These are phyloP conservation scores for Clavelina lepadiformis DNA, from an alignment of 23 tunicate species.

Conservation along the genomic window DNA sequence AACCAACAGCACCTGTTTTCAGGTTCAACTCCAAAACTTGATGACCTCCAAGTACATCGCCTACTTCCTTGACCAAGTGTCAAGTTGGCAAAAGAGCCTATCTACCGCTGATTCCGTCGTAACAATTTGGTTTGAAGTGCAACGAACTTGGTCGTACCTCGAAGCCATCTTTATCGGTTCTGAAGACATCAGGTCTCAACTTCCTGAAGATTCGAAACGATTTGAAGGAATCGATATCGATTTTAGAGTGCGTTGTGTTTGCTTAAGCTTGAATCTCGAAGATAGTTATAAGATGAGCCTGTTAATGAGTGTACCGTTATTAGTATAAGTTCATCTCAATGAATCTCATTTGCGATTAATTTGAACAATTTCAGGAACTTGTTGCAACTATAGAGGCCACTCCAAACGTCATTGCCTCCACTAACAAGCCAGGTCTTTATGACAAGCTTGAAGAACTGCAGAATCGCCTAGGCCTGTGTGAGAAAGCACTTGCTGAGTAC, in stretches of 20 bases:
- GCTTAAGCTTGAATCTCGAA: too few species aligned
- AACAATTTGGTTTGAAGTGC: constrained; percentile 97
- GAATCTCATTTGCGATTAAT: too few species aligned
- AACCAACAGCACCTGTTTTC: not conserved
- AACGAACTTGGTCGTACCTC: constrained; percentile 96
- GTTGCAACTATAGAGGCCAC: constrained; percentile 61
- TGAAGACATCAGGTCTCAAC: constrained; percentile 93
- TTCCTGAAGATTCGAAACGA: constrained; percentile 94
- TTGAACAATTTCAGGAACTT: constrained; percentile 63
- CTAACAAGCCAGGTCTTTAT: constrained; percentile 79
- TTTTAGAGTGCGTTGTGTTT: constrained; percentile 76
- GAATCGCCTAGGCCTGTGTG: constrained; percentile 83
- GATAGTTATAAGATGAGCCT: too few species aligned
- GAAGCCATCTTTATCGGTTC: constrained; percentile 97
- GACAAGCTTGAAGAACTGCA: constrained; percentile 95
- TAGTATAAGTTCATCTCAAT: too few species aligned
- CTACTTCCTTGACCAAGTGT: constrained; percentile 93
- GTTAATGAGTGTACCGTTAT: too few species aligned
- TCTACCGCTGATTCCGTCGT: constrained; percentile 95
- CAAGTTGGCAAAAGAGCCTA: constrained; percentile 90
- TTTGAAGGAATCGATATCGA: constrained; percentile 95
- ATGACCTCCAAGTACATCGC: constrained; percentile 98
- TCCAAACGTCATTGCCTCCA: constrained; percentile 87
- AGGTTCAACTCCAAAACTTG: constrained; percentile 98
- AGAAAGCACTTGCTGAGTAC: constrained; percentile 98